Percentiles rank a stretch among this genome's conserved stretches.
phyloP scores from a whole-genome alignment of 2,888 invertebrate species.

The Meloe dianella region DNA sequence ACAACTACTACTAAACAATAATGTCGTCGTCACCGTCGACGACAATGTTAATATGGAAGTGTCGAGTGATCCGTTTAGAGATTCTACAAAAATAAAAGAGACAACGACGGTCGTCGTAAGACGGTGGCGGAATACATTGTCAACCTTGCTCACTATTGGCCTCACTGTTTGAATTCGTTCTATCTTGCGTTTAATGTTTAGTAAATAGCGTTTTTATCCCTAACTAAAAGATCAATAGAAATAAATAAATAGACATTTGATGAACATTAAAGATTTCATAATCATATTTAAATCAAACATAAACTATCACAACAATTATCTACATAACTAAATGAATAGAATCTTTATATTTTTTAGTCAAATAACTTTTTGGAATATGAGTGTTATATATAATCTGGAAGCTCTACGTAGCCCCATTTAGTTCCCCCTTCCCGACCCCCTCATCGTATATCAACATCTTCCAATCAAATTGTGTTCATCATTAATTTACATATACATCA shows the following conservation, averaged over 20 bases:
- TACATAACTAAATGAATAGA: too few species aligned
- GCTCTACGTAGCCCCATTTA: background rate
- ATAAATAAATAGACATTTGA: too few species aligned
- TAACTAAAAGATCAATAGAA: background rate
- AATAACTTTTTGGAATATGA: too few species aligned
- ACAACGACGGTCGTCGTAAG: background rate
- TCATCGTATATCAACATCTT: background rate
- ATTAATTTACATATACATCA: conserved; percentile 7
- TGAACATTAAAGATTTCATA: too few species aligned
- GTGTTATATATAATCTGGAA: background rate
- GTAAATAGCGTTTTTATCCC: background rate
- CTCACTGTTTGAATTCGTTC: background rate
- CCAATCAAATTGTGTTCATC: conserved; percentile 10
- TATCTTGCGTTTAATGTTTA: background rate
- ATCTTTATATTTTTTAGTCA: background rate
- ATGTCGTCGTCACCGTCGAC: background rate
- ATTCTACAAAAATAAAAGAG: background rate
- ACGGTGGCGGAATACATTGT: background rate
- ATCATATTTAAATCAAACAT: too few species aligned
- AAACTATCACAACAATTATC: background rate
- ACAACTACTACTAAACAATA: background rate
- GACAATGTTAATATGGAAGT: background rate
- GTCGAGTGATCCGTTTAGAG: background rate
- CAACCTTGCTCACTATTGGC: background rate
- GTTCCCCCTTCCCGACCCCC: background rate